Conservation (phyloP, 2,113 vertebrate species). For the Nothobranchius furzeri region DNA sequence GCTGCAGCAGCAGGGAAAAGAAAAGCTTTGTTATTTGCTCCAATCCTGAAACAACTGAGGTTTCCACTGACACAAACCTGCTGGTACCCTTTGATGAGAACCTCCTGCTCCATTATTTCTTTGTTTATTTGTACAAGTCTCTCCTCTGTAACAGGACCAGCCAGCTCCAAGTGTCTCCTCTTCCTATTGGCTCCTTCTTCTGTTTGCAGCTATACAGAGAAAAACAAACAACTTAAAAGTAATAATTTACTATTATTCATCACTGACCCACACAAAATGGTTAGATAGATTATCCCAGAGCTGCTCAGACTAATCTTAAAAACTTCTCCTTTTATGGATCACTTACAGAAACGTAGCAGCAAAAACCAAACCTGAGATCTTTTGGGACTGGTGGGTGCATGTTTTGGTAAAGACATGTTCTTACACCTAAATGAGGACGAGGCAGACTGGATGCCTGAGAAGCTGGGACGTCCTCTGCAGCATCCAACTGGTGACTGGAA, state of each 20-base stretch:
- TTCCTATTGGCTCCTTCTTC: slow-evolving; percentile 81
- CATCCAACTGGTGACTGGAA: slow-evolving; percentile 27
- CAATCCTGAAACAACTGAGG: no score
- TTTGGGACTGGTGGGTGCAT: no score
- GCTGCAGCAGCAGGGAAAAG: no score
- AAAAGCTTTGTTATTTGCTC: no score
- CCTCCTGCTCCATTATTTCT: slow-evolving; percentile 90
- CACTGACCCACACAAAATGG: no score
- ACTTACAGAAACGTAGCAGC: no score
- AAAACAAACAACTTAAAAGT: background rate
- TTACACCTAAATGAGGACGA: slow-evolving; percentile 30
- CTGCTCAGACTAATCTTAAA: background rate
- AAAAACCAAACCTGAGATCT: no score
- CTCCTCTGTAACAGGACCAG: slow-evolving; percentile 76
- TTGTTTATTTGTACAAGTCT: slow-evolving; percentile 85
- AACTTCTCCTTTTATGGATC: no score
- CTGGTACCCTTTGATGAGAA: slow-evolving; percentile 91
- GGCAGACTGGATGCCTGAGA: background rate
- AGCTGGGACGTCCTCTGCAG: slow-evolving; percentile 11
- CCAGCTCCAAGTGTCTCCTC: slow-evolving; percentile 64
- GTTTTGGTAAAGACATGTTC: background rate
- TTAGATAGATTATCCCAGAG: no score
- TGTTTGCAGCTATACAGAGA: slow-evolving; percentile 76
- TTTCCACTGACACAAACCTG: slow-evolving; percentile 75
- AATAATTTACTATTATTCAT: no score